Percentiles rank a stretch among this genome's conserved stretches.
Conservation (phyloP, 2,797 vertebrate species). For the Sparidentex hasta region DNA sequence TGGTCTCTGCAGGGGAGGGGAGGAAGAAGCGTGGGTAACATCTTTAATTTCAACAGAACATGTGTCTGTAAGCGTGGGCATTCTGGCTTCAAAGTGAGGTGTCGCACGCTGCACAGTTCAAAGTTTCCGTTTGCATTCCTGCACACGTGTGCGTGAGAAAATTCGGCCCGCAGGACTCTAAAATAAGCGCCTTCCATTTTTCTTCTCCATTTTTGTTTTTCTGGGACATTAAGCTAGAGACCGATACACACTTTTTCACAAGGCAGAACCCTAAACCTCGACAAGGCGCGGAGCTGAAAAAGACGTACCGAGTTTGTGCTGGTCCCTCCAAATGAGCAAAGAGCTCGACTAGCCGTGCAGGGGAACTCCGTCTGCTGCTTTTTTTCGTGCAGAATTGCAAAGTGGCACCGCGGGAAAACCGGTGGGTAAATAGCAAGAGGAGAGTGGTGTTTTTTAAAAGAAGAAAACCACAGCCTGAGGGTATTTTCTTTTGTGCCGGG, state of each 20-base stretch:
- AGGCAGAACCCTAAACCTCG: constrained; percentile 5
- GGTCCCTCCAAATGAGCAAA: constrained; percentile 46
- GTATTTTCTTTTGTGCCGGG: constrained; percentile 20
- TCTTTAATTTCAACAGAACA: constrained; percentile 15
- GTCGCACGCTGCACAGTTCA: constrained; percentile 25
- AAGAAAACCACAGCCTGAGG: constrained; percentile 39
- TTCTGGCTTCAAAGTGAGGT: constrained; percentile 4
- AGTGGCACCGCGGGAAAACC: constrained; percentile 24
- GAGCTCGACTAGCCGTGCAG: constrained; percentile 27
- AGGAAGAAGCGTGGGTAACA: neutral
- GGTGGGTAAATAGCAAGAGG: neutral
- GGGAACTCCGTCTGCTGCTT: constrained; percentile 16
- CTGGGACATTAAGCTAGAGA: constrained; percentile 24
- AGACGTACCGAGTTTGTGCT: neutral
- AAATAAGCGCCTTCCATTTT: constrained; percentile 35
- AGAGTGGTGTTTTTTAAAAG: constrained; percentile 30
- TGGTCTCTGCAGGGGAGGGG: constrained; percentile 21
- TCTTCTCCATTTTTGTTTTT: neutral
- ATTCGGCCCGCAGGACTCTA: constrained; percentile 22
- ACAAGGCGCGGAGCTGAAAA: constrained; percentile 7
- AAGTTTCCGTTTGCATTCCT: constrained; percentile 39
- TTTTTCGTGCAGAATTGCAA: constrained; percentile 33
- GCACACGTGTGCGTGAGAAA: constrained; percentile 20
- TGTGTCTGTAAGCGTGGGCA: neutral
- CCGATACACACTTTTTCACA: neutral